Base-by-base conservation (phyloP, 2,113 vertebrate species). In the Triplophysa tibetana region DNA sequence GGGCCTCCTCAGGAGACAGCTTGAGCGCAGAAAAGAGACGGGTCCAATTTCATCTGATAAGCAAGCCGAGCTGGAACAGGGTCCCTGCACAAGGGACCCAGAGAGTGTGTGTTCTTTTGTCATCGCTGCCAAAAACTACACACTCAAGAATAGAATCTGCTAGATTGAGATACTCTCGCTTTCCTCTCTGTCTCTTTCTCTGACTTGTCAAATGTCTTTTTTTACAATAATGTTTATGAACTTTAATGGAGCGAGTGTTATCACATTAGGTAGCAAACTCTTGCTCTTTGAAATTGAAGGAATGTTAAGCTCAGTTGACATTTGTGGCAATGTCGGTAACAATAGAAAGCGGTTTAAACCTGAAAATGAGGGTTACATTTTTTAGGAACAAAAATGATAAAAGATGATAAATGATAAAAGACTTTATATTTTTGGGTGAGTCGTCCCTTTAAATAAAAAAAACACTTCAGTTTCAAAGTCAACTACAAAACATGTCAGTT, bases 101-200 rank as follows among this genome's bases (percentile, higher is more conserved):
- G 64, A 58, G 56, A 29, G 77, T 76, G 72, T 79, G 54, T 75
- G 72, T 76, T 64, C 21, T 23, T 76, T 62, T 80, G 77, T 63
- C 66, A 52, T 70, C 62, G 67, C 61, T 50, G 68, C 74, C 61
- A 43, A 76, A 76, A 76, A 52, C 74, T 76, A 76, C 74, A 75
- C 56, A 75, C 72, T 75, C 83, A 70, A 70, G 87, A 88, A 91
- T 85, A 88, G 88, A 91, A 92, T 87, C 43, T 76, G 61, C 61
- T 74, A 61, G 74, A 38, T 61, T 76, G 14, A 52, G 17, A 65
- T 52, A 12, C 45, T 65, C 17, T 52, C 24, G 0, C 26, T 65
- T 65, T 2, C 5, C 48, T 76, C 23, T 62, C 13, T 6, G 48
- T 13, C n/a, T 74, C 54, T 61, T 60, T 13, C n/a, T 61, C 54